Evolutionary conservation across 2,797 vertebrate genomes (phyloP).

Genomic region (Anabacerthia variegaticeps): DNA sequence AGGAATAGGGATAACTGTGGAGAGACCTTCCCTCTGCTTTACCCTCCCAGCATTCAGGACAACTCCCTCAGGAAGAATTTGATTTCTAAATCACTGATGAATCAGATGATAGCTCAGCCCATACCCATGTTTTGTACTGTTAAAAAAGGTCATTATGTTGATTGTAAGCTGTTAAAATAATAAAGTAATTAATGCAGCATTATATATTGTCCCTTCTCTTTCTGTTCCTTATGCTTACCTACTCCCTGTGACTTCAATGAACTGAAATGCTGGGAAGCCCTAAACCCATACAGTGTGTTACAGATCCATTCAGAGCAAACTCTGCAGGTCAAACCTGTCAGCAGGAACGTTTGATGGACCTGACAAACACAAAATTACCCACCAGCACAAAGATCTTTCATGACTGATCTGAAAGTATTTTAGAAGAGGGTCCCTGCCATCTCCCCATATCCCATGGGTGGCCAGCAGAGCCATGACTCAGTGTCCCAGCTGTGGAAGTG

Average conservation of each 20-base stretch:
- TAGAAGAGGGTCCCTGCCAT: not conserved
- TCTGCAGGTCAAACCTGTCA: not conserved
- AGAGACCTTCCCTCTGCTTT: not conserved
- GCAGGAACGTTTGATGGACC: not conserved
- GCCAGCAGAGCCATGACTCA: fast-evolving
- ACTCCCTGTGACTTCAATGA: not conserved
- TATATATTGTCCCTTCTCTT: not conserved
- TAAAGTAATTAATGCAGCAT: not conserved
- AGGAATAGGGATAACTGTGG: not conserved
- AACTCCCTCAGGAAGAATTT: not conserved
- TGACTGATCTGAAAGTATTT: not conserved
- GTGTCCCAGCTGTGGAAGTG: not conserved
- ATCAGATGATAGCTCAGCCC: not conserved
- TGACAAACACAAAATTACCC: not conserved
- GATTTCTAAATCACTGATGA: not conserved
- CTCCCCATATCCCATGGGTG: not conserved
- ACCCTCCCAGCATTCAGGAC: not conserved
- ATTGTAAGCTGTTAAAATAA: not conserved
- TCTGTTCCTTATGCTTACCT: not conserved
- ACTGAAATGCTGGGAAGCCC: not conserved
- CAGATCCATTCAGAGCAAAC: not conserved
- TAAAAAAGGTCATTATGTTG: not conserved
- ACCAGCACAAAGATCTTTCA: not conserved
- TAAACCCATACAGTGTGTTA: not conserved
- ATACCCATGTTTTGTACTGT: not conserved